Evolutionary conservation across 2,888 invertebrate species (phyloP), one percentile per base, ranked within the genome.

Genomic region (Microplitis deprimator): DNA sequence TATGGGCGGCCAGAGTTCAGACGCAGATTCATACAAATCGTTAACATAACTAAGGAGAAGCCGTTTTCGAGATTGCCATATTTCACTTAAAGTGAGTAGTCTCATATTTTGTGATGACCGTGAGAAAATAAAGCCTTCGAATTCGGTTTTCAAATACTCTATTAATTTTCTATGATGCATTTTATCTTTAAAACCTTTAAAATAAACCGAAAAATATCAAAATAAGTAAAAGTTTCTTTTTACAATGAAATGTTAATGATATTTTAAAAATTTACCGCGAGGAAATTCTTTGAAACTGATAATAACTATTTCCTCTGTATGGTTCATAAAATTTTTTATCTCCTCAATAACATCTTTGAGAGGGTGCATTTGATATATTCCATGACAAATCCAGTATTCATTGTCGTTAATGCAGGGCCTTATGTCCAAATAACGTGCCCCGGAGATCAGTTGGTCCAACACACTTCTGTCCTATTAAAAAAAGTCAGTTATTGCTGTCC

Each of bases 281-380:
- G 92, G 92, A 82, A 92, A 92, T 80, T 91, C 91, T 83, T 92
- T 92, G 10, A 92, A 84, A 77, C 92, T 92, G 70, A 92, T 87
- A 40, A 92, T 91, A 1, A 92, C 89, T 77, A 92, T 91, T 85
- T 92, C 92, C 79, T 91, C 90, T n/a, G 92, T 92, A 79, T 90
- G 90, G 38, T 88, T 84, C 2, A 92, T 88, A 85, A 92, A 93
- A 17, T 89, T 87, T 81, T 89, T 90, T 1, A 92, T 88, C 82
- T 92, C 91, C 38, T 90, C 85, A 3, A 92, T 84, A 0, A 92
- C 86, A 64, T 90, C 88, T 65, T 87, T 84, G 38, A 92, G 83
- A 1, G 91, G 91, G 5, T 90, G 88, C 69, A 91, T 89, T 59
- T 88, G 85, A 0, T 91, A 88, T n/a, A 91, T 87, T 20, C 91